Evolutionary conservation across 2,113 vertebrate genomes (phyloP).

Genomic region (Plecturocebus donacophilus): DNA sequence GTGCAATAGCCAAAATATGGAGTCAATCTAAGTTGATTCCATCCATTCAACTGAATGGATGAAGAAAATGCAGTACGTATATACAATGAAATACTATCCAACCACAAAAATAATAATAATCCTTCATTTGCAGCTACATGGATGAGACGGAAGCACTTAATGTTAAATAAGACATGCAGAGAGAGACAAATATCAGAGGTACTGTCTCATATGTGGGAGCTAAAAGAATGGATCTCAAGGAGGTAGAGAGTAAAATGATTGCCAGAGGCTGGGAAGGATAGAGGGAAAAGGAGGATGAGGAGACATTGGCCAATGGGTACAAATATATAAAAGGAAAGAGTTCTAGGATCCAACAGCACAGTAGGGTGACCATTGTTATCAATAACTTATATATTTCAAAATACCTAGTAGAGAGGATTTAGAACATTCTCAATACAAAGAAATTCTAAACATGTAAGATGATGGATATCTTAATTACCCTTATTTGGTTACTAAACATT

Average conservation of each 20-base stretch:
- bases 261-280: background rate
- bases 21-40: background rate
- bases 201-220: background rate
- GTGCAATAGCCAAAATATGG: background rate
- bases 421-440: background rate
- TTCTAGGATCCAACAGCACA: background rate
- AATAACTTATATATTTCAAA: background rate
- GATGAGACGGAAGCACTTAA: background rate
- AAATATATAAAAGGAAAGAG: background rate
- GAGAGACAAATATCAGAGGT: background rate
- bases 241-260: background rate
- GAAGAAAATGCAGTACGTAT: background rate
- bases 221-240: background rate
- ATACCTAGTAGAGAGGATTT: background rate
- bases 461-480: background rate
- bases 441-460: background rate
- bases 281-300: background rate
- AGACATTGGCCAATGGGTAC: background rate
- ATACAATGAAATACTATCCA: background rate
- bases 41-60: background rate
- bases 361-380: background rate
- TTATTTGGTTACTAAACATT: background rate
- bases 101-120: background rate
- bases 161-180: background rate
- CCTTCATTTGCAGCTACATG: background rate